Conservation (phyloP, 2,888 invertebrate species). For the Brachyopa scutellaris region DNA sequence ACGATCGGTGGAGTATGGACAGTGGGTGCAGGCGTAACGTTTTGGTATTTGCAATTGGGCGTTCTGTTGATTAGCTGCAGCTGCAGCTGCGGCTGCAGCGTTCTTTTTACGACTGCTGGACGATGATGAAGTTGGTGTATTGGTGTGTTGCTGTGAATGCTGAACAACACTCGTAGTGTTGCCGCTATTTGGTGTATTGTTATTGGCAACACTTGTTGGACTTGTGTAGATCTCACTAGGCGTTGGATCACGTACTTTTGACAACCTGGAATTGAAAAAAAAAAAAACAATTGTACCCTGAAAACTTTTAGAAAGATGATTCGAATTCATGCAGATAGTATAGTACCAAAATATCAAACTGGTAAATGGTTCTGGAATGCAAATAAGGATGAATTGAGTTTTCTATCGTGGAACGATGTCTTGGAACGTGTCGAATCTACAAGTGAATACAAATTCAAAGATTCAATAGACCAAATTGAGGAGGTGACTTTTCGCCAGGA, state of each 20-base stretch:
- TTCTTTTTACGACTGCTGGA: constrained; percentile 58
- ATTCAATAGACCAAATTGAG: constrained; percentile 77
- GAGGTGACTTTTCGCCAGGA: constrained; percentile 78
- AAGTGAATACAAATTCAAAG: constrained; percentile 77
- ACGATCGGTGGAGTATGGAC: constrained; percentile 95
- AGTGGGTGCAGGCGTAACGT: constrained; percentile 92
- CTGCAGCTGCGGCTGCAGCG: constrained; percentile 53
- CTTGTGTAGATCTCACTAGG: constrained; percentile 77
- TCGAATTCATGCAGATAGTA: constrained; percentile 75
- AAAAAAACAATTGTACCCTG: too few relatives aligned
- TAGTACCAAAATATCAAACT: constrained; percentile 76
- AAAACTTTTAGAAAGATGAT: too few relatives aligned
- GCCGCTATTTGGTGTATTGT: constrained; percentile 74
- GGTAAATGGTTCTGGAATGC: constrained; percentile 79
- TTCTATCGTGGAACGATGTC: constrained; percentile 68
- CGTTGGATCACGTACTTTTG: constrained; percentile 78
- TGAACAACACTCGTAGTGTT: constrained; percentile 69
- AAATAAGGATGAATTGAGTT: constrained; percentile 73
- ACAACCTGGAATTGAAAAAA: constrained; percentile 76
- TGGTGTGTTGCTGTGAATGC: constrained; percentile 53
- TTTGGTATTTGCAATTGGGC: constrained; percentile 83
- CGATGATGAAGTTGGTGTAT: constrained; percentile 51
- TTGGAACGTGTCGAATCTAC: constrained; percentile 68
- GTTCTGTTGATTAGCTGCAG: constrained; percentile 74
- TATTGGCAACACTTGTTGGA: constrained; percentile 76